A percentile compares a stretch with the other conserved stretches of the same genome.
Evolutionary conservation across 1,140 invertebrate genomes (phyloP).

Genomic region (Tachypleus tridentatus): DNA sequence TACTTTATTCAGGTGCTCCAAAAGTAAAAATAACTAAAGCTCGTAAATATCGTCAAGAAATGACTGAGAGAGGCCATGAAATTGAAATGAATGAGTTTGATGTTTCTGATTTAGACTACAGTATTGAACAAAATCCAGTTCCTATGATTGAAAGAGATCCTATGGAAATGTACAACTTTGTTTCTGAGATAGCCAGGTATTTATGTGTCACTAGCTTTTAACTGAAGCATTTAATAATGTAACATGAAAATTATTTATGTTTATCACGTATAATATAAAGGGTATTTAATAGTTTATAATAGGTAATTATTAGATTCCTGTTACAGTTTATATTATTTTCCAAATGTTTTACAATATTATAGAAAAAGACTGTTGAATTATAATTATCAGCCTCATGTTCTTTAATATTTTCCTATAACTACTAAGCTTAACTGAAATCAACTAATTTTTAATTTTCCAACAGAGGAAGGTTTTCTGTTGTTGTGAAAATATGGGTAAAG

Average conservation of each 20-base stretch:
- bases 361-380: no score
- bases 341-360: constrained; percentile 7
- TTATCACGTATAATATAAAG: background rate
- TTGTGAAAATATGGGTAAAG: constrained; percentile 50
- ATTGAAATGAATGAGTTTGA: constrained; percentile 44
- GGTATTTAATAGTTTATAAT: background rate
- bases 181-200: constrained; percentile 57
- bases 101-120: constrained; percentile 47
- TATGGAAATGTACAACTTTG: constrained; percentile 61
- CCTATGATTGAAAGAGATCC: constrained; percentile 29
- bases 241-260: no score
- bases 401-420: no score
- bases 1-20: constrained; percentile 30
- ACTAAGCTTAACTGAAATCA: background rate
- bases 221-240: background rate
- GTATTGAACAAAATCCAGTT: constrained; percentile 46
- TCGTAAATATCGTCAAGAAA: constrained; percentile 67
- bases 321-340: constrained; percentile 15
- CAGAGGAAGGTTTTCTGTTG: constrained; percentile 70
- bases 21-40: constrained; percentile 61
- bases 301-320: background rate
- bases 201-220: constrained; percentile 8
- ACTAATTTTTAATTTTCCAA: constrained; percentile 17
- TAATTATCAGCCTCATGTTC: no score
- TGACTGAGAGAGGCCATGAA: constrained; percentile 57